Evolutionary conservation across 2,113 vertebrate species (phyloP), one percentile per base, ranked within the genome.

Genomic region (Lamprotornis superbus): DNA sequence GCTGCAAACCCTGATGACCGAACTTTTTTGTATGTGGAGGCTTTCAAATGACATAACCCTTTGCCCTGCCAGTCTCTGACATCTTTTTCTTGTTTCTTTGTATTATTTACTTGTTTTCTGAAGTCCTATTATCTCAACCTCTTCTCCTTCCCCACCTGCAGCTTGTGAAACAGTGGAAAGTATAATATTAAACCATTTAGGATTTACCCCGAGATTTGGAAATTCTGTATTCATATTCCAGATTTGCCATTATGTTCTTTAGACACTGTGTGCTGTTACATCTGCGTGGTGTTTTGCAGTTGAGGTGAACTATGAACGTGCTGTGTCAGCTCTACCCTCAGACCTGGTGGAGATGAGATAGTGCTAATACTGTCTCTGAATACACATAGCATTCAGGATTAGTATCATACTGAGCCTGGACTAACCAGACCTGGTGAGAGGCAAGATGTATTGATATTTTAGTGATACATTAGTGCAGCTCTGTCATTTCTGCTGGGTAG

Each of bases 311-410:
- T 33, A 4, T 3, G 20, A 73, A 30, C 47, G 60, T 70, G n/a
- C 44, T 20, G 31, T 37, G 35, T 56, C 39, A 69, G 16, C 46
- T 37, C 42, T 69, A 3, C 23, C 0, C 2, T n/a, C 33, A 44
- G 28, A 46, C n/a, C 49, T 63, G 47, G 25, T 25, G 50, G 25
- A 69, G 59, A 28, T 20, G 73, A 73, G 49, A 6, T 1, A 20
- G 24, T 30, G 25, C 16, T 49, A 11, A 30, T 1, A 1, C 30
- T 15, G 33, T 64, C 44, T 73, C 39, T 56, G 76, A 57, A 37
- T 23, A 15, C 18, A 21, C 0, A 0, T 1, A 21, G 21, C 28
- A 16, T 61, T 44, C 47, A 31, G 67, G 25, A 2, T 28, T 49
- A 12, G 31, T 27, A 7, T 71, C 11, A 3, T 28, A 35, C 35